A percentile compares a stretch with the other conserved stretches of the same genome.
Evolutionary conservation across 2,113 vertebrate genomes (phyloP).

Genomic region (Benitochromis conjunctus): DNA sequence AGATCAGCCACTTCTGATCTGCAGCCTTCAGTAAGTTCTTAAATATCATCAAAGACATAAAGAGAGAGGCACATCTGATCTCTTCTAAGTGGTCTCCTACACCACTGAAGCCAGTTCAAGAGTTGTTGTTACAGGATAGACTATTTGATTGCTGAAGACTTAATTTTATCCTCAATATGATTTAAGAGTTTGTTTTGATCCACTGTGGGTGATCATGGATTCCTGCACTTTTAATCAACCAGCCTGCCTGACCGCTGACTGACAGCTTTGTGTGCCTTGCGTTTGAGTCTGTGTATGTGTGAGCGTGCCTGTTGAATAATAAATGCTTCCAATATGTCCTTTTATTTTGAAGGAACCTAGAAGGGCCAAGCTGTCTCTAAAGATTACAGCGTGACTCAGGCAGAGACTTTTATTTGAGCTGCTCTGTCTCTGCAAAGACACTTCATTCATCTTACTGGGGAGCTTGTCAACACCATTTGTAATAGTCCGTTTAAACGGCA

Average conservation of each 20-base stretch:
- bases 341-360: slow-evolving; percentile 43
- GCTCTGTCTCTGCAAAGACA: slow-evolving; percentile 49
- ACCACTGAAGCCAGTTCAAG: not conserved
- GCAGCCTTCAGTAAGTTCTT: not conserved
- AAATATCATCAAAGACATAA: not conserved
- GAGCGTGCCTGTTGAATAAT: not conserved
- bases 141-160: not conserved
- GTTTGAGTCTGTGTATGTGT: not conserved
- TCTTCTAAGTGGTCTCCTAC: not conserved
- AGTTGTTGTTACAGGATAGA: not conserved
- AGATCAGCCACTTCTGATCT: not conserved
- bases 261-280: not conserved
- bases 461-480: slow-evolving; percentile 59
- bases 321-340: slow-evolving; percentile 27
- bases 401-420: slow-evolving; percentile 48
- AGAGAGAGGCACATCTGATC: not conserved
- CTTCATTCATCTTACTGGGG: slow-evolving; percentile 61
- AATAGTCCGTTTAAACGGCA: slow-evolving; percentile 61
- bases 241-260: not conserved
- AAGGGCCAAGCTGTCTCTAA: slow-evolving; percentile 28
- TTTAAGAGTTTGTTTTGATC: not conserved
- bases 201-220: not conserved
- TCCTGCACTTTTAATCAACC: not conserved
- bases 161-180: not conserved
- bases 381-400: slow-evolving; percentile 29